A percentile compares a stretch with the other conserved stretches of the same genome.
These are phyloP conservation scores for Pseudochromis fuscus DNA, from an alignment of 2,797 vertebrate genomes.

Conservation along the genomic window DNA sequence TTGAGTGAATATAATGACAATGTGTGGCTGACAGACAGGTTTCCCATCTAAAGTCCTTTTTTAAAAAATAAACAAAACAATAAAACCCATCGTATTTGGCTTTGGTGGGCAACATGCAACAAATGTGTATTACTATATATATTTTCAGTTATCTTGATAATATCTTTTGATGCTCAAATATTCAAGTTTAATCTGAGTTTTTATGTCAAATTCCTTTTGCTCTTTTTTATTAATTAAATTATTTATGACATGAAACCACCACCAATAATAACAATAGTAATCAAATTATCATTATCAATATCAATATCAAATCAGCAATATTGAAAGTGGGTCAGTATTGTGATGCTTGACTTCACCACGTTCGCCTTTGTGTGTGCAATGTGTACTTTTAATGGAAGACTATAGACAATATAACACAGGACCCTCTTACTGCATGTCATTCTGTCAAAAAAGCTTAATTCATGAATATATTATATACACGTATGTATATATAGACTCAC, in stretches of 20 bases:
- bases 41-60: conserved; percentile 14
- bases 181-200: no score
- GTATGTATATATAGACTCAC: no score
- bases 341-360: not conserved
- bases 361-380: not conserved
- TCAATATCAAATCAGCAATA: not conserved
- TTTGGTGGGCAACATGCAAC: not conserved
- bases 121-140: not conserved
- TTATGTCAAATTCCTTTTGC: not conserved
- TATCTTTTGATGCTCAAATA: conserved; percentile 5
- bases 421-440: not conserved
- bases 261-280: not conserved
- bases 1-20: not conserved
- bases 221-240: not conserved
- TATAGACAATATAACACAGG: not conserved
- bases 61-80: no score
- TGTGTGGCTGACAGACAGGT: conserved; percentile 16
- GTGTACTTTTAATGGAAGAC: no score
- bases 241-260: not conserved
- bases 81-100: not conserved
- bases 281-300: not conserved
- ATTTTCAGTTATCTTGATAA: conserved; percentile 1
- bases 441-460: no score
- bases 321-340: not conserved
- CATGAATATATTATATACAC: no score